These are phyloP conservation scores for Macaria notata DNA, from an alignment of 2,888 invertebrate genomes.

Conservation along the genomic window DNA sequence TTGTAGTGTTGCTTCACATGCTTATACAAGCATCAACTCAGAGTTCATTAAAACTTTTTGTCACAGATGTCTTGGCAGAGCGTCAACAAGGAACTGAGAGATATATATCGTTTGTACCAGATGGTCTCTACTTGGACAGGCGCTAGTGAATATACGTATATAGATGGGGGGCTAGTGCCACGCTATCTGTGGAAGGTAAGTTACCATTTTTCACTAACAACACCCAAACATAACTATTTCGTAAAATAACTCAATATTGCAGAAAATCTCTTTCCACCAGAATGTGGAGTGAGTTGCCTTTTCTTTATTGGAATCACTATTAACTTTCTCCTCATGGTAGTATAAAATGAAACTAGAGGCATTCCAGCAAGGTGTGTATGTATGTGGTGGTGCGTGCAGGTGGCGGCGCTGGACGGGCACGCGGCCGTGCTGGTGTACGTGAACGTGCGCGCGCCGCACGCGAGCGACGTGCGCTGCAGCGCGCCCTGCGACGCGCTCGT, in stretches of 20 bases:
- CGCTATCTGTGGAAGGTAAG: conserved; percentile 32
- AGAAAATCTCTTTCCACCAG: too few species aligned
- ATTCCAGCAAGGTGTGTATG: too few species aligned
- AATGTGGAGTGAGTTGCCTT: too few species aligned
- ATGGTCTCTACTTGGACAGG: conserved; percentile 24
- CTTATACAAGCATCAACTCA: background rate
- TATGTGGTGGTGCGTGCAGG: too few species aligned
- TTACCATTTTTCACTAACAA: too few species aligned
- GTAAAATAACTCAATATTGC: too few species aligned
- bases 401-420: too few species aligned
- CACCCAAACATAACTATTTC: too few species aligned
- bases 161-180: conserved; percentile 21
- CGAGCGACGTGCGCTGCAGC: conserved; percentile 7
- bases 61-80: conserved; percentile 24
- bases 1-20: background rate
- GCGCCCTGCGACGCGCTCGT: background rate
- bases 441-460: conserved; percentile 3
- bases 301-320: too few species aligned
- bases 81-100: conserved; percentile 9
- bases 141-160: conserved; percentile 23
- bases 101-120: background rate
- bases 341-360: too few species aligned
- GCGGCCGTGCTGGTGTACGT: conserved; percentile 6
- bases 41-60: background rate
- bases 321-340: too few species aligned